phyloP scores from a whole-genome alignment of 2,113 vertebrate genomes.

The Baryphthengus martii region DNA sequence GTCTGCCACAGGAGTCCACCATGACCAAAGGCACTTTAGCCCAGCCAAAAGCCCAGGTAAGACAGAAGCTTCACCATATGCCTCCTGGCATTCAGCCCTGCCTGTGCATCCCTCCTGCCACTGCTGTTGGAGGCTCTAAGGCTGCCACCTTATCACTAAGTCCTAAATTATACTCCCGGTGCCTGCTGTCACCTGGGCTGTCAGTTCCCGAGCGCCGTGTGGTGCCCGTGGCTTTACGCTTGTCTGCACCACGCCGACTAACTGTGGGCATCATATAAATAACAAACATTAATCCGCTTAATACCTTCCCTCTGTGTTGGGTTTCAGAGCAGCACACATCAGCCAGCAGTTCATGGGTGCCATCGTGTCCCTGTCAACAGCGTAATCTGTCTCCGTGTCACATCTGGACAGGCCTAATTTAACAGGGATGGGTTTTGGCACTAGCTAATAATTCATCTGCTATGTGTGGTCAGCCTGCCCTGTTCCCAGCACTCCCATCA shows the following conservation, averaged over 20 bases:
- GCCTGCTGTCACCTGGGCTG: constrained; percentile 17
- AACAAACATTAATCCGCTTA: background rate
- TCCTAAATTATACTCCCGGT: background rate
- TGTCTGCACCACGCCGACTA: background rate
- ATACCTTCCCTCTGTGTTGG: background rate
- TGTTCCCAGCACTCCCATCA: background rate
- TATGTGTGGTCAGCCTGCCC: background rate
- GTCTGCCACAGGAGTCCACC: background rate
- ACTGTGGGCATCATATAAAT: background rate
- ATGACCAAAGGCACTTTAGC: background rate
- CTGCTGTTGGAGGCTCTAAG: background rate
- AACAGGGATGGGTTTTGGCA: background rate
- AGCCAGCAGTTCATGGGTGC: background rate
- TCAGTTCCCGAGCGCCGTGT: background rate
- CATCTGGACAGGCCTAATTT: background rate
- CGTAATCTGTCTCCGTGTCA: background rate
- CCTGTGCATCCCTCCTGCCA: background rate
- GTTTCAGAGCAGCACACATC: background rate
- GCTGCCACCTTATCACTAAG: background rate
- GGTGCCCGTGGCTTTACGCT: background rate
- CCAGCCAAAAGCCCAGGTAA: background rate
- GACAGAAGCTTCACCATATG: background rate
- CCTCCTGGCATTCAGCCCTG: background rate
- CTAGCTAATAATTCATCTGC: background rate
- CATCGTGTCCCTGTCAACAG: background rate